phyloP scores from a whole-genome alignment of 2,888 invertebrate genomes.

The Phortica magna region DNA sequence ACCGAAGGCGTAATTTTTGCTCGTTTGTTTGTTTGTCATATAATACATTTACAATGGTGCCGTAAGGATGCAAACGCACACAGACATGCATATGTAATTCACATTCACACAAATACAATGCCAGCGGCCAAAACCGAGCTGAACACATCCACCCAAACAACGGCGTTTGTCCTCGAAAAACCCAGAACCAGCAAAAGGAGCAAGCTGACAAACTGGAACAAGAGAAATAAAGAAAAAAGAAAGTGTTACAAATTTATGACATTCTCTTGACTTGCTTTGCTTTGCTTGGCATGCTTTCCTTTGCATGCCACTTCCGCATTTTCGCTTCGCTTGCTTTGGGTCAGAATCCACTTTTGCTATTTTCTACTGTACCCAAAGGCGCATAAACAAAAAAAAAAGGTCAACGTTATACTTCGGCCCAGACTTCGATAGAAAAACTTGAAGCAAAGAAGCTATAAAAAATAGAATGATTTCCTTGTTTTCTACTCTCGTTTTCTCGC shows the following conservation, averaged over 20 bases:
- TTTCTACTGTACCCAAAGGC: slow-evolving; percentile 3
- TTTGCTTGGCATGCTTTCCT: slow-evolving; percentile 28
- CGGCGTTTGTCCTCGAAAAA: background rate
- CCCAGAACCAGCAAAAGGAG: slow-evolving; percentile 38
- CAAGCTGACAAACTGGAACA: slow-evolving; percentile 13
- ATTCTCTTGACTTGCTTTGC: slow-evolving; percentile 32
- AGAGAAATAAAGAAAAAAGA: slow-evolving; percentile 18
- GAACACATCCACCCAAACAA: background rate
- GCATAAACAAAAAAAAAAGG: slow-evolving; percentile 51
- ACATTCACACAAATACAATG: background rate
- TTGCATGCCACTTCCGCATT: slow-evolving; percentile 6
- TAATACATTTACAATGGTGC: slow-evolving; percentile 19
- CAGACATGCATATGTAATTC: background rate
- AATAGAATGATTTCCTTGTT: slow-evolving; percentile 31
- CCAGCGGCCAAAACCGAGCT: background rate
- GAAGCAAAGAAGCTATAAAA: slow-evolving; percentile 18
- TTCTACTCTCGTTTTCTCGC: background rate
- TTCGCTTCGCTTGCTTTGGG: slow-evolving; percentile 9
- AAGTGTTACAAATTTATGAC: slow-evolving; percentile 71
- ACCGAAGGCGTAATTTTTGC: slow-evolving; percentile 10
- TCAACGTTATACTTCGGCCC: slow-evolving; percentile 67
- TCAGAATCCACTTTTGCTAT: slow-evolving; percentile 13
- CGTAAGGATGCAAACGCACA: background rate
- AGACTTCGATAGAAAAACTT: slow-evolving; percentile 41
- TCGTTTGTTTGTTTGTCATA: slow-evolving; percentile 24